Conservation (phyloP, 2,888 invertebrate species). For the Tromatobia lineatoria region DNA sequence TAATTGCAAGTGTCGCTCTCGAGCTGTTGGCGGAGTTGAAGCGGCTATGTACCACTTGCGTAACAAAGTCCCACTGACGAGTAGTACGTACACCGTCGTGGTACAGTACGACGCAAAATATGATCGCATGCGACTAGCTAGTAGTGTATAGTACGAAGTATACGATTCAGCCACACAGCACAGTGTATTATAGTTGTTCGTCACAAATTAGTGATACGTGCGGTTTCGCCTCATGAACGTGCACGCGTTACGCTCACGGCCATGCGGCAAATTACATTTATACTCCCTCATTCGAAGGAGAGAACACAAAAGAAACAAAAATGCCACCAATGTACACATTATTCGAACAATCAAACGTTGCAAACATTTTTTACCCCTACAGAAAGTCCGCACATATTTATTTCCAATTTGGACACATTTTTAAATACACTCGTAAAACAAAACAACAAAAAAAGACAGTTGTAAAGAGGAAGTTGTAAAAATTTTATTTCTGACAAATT, state of each 20-base stretch:
- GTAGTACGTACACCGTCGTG: slow-evolving; percentile 23
- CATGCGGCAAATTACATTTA: neutral
- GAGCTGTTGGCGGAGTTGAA: slow-evolving; percentile 59
- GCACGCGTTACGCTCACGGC: slow-evolving; percentile 9
- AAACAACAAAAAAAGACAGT: too few species aligned
- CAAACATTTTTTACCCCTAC: neutral
- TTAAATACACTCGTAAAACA: neutral
- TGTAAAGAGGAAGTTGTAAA: too few species aligned
- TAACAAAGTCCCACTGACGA: slow-evolving; percentile 54
- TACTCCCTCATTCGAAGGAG: too few species aligned
- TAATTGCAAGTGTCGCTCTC: slow-evolving; percentile 63
- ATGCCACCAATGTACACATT: neutral
- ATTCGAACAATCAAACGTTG: neutral
- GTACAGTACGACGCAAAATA: slow-evolving; percentile 51
- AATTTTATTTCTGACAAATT: too few species aligned
- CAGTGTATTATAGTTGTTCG: slow-evolving; percentile 19
- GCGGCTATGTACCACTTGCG: slow-evolving; percentile 56
- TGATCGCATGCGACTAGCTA: slow-evolving; percentile 35
- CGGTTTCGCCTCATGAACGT: slow-evolving; percentile 19
- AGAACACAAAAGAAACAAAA: neutral
- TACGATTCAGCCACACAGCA: slow-evolving; percentile 14
- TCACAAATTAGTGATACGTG: slow-evolving; percentile 45
- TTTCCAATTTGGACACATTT: neutral
- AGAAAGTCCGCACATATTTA: neutral
- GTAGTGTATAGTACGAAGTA: slow-evolving; percentile 34